Percentiles rank a stretch among this genome's conserved stretches.
Evolutionary conservation across 2,113 vertebrate genomes (phyloP).

Genomic region (Noctilio leporinus): DNA sequence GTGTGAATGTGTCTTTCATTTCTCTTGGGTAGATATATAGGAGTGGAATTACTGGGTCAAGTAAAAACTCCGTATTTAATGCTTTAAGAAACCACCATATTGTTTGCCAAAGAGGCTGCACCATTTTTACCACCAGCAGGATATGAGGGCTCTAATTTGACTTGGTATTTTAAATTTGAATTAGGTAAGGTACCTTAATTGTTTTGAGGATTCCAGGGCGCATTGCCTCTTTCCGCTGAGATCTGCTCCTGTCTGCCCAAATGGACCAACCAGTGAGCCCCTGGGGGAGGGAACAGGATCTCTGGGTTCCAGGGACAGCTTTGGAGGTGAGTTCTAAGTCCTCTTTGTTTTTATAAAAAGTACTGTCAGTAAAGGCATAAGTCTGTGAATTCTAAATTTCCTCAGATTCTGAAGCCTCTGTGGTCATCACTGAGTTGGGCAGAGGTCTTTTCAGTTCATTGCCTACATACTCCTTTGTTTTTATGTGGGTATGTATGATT

Average conservation of each 20-base stretch:
- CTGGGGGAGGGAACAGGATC: not conserved
- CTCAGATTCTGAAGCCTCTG: not conserved
- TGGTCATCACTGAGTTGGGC: accelerated
- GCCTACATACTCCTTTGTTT: accelerated
- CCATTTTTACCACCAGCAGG: not conserved
- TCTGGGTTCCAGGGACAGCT: too few relatives aligned
- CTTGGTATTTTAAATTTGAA: not conserved
- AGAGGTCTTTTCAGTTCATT: not conserved
- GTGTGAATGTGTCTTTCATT: not conserved
- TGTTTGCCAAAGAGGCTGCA: not conserved
- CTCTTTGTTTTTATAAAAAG: not conserved
- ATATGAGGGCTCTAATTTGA: not conserved
- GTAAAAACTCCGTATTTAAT: not conserved
- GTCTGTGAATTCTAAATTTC: not conserved
- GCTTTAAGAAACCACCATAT: not conserved
- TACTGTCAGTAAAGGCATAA: not conserved
- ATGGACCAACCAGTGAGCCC: not conserved
- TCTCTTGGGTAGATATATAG: not conserved
- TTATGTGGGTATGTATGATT: accelerated
- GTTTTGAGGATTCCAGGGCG: not conserved
- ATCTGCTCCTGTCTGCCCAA: not conserved
- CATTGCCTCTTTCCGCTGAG: not conserved
- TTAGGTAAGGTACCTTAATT: not conserved
- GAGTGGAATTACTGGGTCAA: not conserved
- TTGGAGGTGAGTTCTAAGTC: accelerated